Percentiles rank a stretch among this genome's conserved stretches.
Evolutionary conservation across 2,797 vertebrate species (phyloP).

Genomic region (Rhinophrynus dorsalis): DNA sequence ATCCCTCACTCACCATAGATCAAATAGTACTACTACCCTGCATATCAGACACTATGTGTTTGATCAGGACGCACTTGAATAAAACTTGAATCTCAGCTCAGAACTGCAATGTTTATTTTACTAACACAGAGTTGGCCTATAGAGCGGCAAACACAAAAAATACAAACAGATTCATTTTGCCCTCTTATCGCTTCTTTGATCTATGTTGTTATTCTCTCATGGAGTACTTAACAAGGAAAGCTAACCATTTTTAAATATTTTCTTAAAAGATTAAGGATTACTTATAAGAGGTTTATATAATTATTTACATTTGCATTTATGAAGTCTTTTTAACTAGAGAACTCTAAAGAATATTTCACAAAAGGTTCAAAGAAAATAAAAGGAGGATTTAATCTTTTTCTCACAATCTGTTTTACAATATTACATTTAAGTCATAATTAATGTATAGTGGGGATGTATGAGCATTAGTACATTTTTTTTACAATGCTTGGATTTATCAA

Average conservation of each 20-base stretch:
- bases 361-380: background rate
- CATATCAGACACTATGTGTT: slow-evolving; percentile 9
- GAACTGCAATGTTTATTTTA: slow-evolving; percentile 8
- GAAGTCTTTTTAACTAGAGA: background rate
- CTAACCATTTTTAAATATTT: background rate
- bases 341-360: background rate
- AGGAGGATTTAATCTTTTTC: no score
- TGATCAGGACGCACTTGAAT: slow-evolving; percentile 35
- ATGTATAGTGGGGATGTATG: no score
- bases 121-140: slow-evolving; percentile 8
- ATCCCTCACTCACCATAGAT: slow-evolving; percentile 43
- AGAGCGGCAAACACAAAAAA: background rate
- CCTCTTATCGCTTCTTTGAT: slow-evolving; percentile 22
- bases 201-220: background rate
- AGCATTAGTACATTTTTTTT: no score
- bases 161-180: background rate
- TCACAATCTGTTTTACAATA: no score
- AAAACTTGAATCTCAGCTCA: slow-evolving; percentile 10
- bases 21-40: slow-evolving; percentile 19
- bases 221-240: background rate
- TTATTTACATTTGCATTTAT: background rate
- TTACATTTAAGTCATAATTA: no score
- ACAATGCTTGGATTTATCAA: no score
- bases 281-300: background rate
- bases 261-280: background rate